Base-by-base conservation (phyloP, 1,140 invertebrate species). In the Lordiphosa collinella region DNA sequence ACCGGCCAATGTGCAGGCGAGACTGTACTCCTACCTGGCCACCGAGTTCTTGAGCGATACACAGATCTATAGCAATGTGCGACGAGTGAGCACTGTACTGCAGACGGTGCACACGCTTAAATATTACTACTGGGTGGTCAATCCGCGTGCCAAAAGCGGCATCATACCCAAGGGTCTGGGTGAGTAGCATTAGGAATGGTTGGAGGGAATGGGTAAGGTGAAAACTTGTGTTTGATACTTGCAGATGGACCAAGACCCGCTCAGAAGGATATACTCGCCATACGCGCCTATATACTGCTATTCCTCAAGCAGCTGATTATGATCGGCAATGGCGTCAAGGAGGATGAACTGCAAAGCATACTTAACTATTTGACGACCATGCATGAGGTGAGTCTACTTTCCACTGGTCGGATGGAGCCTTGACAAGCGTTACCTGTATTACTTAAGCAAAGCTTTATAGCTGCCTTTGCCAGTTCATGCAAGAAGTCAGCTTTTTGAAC, bases 111-210 rank as follows among this genome's bases (percentile, higher is more conserved):
- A 99, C 88, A 98, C 98, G 0, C 91, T 99, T 25, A 99, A 99
- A 90, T 99, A 97, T 88, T 99, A 99, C 90, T 99, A 99, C 89
- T 99, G 98, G 98, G 96, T 99, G 10, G 95, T 96, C 2, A 98
- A 98, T 92, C 98, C 98, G 1, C 92, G 95, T 67, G 93, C 96
- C 32, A 97, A 98, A 89, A 99, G 97, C 90, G 97, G 97, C 29
- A 98, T 98, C 73, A 94, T 93, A 32, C 97, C 97, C 3, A 99
- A 99, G 90, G 97, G 96, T 86, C 90, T 97, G 53, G 96, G 97
- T 98, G 90, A 92, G 93, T 80, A 3, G n/a, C 4, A n/a, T 4
- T 2, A 7, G 8, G 13, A 4, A 18, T 29, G 25, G 25, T 6
- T 4, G 1, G 0, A 9, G 1, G 11, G n/a, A 0, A 4, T 4